Conservation (phyloP, 2,888 invertebrate genomes). For the Coelopa pilipes region DNA sequence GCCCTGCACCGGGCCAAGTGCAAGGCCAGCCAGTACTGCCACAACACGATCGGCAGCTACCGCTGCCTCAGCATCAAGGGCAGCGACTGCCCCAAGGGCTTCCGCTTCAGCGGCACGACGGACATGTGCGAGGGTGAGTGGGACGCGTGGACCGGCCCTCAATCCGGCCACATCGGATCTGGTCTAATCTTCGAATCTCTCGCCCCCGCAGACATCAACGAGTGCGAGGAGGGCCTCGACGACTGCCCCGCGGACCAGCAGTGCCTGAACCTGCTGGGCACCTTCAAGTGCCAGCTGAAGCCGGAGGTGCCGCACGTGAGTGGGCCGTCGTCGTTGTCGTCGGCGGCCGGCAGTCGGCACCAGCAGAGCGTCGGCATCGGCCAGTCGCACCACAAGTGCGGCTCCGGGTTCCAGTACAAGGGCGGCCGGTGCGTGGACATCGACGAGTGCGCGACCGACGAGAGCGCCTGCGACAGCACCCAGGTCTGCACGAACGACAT, state of each 20-base stretch:
- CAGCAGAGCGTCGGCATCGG: background rate
- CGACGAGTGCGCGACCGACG: constrained; percentile 73
- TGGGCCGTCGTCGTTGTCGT: background rate
- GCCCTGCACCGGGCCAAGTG: constrained; percentile 76
- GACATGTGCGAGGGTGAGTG: constrained; percentile 73
- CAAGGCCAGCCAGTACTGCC: constrained; percentile 71
- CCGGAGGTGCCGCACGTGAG: constrained; percentile 52
- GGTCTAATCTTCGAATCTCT: background rate
- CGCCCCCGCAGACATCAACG: constrained; percentile 74
- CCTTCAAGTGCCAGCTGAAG: constrained; percentile 76
- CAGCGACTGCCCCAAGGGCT: constrained; percentile 67
- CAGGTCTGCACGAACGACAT: constrained; percentile 77
- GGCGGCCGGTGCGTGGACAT: constrained; percentile 69
- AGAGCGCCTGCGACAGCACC: constrained; percentile 71
- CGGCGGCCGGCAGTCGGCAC: constrained; percentile 10
- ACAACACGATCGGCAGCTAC: constrained; percentile 77
- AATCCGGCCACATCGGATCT: background rate
- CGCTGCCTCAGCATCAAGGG: constrained; percentile 67
- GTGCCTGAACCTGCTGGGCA: constrained; percentile 78
- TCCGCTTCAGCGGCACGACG: constrained; percentile 68
- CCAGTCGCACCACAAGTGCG: constrained; percentile 45
- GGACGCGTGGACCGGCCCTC: no score
- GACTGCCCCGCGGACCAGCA: constrained; percentile 75
- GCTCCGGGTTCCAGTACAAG: constrained; percentile 53
- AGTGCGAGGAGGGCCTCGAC: constrained; percentile 80